Conservation (phyloP, 2,888 invertebrate species). For the Archaeoteleia sp. region DNA sequence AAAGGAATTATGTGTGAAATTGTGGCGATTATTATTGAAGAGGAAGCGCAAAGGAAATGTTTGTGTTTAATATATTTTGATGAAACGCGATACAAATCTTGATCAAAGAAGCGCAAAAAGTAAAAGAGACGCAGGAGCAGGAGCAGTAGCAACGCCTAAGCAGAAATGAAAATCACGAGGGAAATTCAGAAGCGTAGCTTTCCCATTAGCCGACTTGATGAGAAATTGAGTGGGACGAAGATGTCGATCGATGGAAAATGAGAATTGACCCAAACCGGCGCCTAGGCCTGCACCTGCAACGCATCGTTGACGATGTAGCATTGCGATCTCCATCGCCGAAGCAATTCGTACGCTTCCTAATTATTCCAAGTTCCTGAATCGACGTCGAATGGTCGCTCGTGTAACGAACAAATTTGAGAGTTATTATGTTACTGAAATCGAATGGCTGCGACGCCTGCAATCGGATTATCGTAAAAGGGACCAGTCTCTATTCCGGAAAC, state of each 20-base stretch:
- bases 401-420: conserved; percentile 56
- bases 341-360: conserved; percentile 58
- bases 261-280: conserved; percentile 58
- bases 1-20: no score
- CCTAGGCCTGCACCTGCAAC: conserved; percentile 40
- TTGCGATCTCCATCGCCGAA: conserved; percentile 37
- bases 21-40: no score
- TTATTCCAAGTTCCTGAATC: conserved; percentile 55
- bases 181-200: conserved; percentile 48
- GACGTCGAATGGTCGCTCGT: conserved; percentile 34
- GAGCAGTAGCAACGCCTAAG: conserved; percentile 12
- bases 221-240: conserved; percentile 51
- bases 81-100: background rate
- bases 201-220: conserved; percentile 57
- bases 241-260: conserved; percentile 55
- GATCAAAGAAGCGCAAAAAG: conserved; percentile 4
- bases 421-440: conserved; percentile 69
- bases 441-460: conserved; percentile 58
- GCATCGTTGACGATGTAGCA: conserved; percentile 21
- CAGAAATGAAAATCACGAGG: conserved; percentile 50
- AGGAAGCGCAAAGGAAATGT: background rate
- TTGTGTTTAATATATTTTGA: background rate
- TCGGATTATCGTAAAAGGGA: conserved; percentile 63
- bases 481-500: conserved; percentile 58
- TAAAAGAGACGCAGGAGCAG: conserved; percentile 7